These are phyloP conservation scores for Hystrix brachyura DNA, from an alignment of 2,113 vertebrate genomes.

Conservation along the genomic window DNA sequence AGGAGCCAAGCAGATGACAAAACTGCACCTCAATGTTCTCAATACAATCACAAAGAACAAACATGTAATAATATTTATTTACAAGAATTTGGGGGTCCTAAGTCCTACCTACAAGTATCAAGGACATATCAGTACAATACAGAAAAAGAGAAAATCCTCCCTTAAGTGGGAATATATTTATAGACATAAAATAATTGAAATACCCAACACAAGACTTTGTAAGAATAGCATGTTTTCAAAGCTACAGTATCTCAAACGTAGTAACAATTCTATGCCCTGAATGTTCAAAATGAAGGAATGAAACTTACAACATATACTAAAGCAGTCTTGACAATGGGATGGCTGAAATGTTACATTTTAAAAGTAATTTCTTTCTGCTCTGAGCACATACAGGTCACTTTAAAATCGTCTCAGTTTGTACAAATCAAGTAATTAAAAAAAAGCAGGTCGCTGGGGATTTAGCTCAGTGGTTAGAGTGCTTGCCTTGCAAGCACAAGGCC, in stretches of 20 bases:
- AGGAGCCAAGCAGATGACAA: background rate
- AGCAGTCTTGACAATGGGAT: background rate
- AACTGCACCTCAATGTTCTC: background rate
- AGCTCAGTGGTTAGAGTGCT: no score
- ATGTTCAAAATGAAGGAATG: background rate
- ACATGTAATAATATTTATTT: background rate
- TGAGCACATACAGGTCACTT: background rate
- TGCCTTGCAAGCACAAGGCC: no score
- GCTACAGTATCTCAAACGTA: background rate
- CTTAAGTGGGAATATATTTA: no score
- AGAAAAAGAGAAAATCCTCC: background rate
- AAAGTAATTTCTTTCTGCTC: background rate
- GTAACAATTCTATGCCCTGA: background rate
- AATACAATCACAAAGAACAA: background rate
- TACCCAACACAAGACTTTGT: background rate
- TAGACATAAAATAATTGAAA: background rate
- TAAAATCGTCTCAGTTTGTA: background rate
- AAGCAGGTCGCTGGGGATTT: no score
- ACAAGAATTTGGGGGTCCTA: background rate
- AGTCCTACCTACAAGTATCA: background rate
- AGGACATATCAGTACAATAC: background rate
- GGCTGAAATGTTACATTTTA: background rate
- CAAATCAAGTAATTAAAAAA: background rate
- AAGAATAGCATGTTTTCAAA: background rate
- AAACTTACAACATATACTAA: background rate